Conservation (phyloP, 1,140 invertebrate species). For the Drosophila subpulchrella region DNA sequence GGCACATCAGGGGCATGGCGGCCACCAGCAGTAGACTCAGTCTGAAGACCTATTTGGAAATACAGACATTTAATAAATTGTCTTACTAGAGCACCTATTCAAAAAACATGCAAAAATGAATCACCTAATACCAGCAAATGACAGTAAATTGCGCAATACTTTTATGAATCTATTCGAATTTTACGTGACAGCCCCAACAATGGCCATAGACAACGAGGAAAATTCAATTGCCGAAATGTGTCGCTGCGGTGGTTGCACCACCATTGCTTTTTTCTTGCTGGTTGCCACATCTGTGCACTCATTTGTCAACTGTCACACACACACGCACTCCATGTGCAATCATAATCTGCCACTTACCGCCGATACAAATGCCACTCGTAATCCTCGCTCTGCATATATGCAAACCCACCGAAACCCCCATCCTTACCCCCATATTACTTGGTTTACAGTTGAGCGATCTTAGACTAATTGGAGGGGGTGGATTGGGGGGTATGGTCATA, state of each 20-base stretch:
- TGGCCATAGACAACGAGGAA: constrained; percentile 11
- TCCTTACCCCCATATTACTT: not conserved
- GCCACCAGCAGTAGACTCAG: constrained; percentile 58
- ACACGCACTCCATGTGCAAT: constrained; percentile 35
- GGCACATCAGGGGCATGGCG: constrained; percentile 61
- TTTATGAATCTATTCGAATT: constrained; percentile 22
- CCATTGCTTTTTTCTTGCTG: constrained; percentile 13
- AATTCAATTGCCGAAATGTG: constrained; percentile 56
- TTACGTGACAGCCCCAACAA: constrained; percentile 38
- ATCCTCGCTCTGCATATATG: constrained; percentile 32
- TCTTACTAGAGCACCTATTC: not conserved
- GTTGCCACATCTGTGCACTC: constrained; percentile 55
- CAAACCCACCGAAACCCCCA: not conserved
- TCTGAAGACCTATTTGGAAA: constrained; percentile 31
- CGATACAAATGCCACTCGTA: constrained; percentile 31
- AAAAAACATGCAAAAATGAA: not conserved
- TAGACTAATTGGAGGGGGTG: constrained; percentile 9
- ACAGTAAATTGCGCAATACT: constrained; percentile 36
- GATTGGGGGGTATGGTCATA: constrained; percentile 9
- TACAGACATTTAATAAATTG: not conserved
- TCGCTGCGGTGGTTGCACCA: constrained; percentile 22
- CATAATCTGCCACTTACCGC: constrained; percentile 39
- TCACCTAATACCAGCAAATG: not conserved
- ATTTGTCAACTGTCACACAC: constrained; percentile 59
- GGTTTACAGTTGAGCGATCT: constrained; percentile 45